Base-by-base conservation (phyloP, 2,888 invertebrate genomes). In the Drosophila anomalipes region DNA sequence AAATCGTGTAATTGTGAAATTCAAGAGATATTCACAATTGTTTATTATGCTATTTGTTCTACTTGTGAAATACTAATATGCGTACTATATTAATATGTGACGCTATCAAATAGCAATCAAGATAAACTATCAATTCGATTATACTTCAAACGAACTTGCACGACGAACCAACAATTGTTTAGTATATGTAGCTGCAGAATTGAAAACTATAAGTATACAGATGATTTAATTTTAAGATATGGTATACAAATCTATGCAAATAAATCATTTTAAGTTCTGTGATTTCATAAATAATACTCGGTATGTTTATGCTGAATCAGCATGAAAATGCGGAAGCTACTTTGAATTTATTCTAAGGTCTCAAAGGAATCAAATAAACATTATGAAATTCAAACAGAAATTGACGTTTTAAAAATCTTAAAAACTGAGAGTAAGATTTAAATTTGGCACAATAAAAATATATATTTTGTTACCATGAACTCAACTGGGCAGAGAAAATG, bases 51-150 rank as follows among this genome's bases (percentile, higher is more conserved):
- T 49, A 35, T 73, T 66, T 65, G 57, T 37, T 73, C 37, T 44
- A 32, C 72, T 76, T 72, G 72, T 53, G 77, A 61, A 79, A 80
- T 79, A 47, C 26, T 4, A 16, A 19, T 28, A 19, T n/a, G 30
- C 41, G 22, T 33, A 63, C 33, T 41, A 44, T 35, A 49, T 47
- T 68, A 51, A 32, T 22, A 19, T 35, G 30, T 56, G 16, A 1
- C 39, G 28, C 59, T 68, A 65, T 66, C 65, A 79, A 57, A 51
- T 44, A 26, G 19, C 54, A 35, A 60, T 63, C 53, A 51, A 62
- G 56, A 81, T 81, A 58, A 69, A 80, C 53, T 68, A 76, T 59
- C 66, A 75, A 70, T 57, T 62, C 14, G 59, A 63, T 53, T 59
- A 35, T 30, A 35, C 19, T 16, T 37, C 37, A 9, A 14, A n/a